Evolutionary conservation across 2,797 vertebrate genomes (phyloP).

Genomic region (Sebastolobus alascanus): DNA sequence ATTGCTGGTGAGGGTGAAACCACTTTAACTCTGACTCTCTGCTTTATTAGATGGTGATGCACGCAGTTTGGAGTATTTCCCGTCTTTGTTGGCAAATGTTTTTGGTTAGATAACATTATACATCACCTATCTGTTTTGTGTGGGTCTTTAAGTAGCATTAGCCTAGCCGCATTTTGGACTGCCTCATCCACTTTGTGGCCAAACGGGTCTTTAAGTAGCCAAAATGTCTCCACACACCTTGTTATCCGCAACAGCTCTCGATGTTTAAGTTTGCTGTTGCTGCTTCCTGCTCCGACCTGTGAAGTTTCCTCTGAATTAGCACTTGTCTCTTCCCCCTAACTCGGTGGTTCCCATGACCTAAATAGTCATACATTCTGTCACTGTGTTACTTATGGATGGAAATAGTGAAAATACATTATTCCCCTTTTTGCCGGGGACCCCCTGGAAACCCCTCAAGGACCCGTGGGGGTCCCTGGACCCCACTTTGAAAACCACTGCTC

Average conservation of each 20-base stretch:
- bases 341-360: no score
- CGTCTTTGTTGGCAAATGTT: neutral
- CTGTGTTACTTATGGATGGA: no score
- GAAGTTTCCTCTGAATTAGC: neutral
- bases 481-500: no score
- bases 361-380: no score
- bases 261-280: neutral
- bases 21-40: neutral
- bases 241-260: neutral
- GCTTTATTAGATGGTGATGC: neutral
- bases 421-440: no score
- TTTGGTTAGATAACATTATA: neutral
- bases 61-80: neutral
- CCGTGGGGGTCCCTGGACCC: no score
- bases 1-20: neutral
- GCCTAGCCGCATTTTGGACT: neutral
- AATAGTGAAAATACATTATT: no score
- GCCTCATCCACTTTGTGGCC: neutral
- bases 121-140: neutral
- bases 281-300: neutral
- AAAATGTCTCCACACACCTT: neutral
- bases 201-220: neutral
- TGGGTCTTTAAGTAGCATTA: neutral
- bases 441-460: no score
- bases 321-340: neutral